These are phyloP conservation scores for Anthoscopus minutus DNA, from an alignment of 2,113 vertebrate species.

Conservation along the genomic window DNA sequence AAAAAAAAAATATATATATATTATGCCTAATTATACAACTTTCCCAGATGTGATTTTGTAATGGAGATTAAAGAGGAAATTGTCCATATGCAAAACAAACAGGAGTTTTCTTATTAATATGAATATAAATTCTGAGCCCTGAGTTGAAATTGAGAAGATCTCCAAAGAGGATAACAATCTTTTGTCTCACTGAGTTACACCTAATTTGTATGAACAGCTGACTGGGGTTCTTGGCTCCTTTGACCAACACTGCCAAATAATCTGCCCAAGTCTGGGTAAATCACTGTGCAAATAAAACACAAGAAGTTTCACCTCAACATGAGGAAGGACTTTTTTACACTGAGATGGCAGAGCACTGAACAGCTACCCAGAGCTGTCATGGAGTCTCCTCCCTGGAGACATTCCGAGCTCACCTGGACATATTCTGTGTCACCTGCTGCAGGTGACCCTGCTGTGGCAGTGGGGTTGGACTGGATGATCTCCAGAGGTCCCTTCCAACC, in stretches of 20 bases:
- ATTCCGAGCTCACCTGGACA: neutral
- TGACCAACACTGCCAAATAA: neutral
- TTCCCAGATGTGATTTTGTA: neutral
- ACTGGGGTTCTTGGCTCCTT: neutral
- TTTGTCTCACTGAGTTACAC: neutral
- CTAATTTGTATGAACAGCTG: neutral
- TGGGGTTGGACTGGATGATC: neutral
- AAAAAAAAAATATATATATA: neutral
- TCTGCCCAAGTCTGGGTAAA: neutral
- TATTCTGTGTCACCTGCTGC: neutral
- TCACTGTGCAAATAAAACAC: neutral
- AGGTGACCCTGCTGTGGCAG: neutral
- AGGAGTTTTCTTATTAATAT: neutral
- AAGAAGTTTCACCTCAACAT: neutral
- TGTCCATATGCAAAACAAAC: neutral
- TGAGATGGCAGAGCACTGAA: neutral
- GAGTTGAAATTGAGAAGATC: neutral
- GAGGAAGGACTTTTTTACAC: neutral
- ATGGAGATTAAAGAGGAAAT: neutral
- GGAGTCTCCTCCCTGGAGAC: neutral
- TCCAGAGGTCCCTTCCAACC: neutral
- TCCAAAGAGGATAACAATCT: neutral
- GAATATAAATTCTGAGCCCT: neutral
- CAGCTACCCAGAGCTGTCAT: rapidly evolving
- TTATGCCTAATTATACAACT: neutral